Conservation (phyloP, 1,140 invertebrate species). For the Paralvinella palmiformis region DNA sequence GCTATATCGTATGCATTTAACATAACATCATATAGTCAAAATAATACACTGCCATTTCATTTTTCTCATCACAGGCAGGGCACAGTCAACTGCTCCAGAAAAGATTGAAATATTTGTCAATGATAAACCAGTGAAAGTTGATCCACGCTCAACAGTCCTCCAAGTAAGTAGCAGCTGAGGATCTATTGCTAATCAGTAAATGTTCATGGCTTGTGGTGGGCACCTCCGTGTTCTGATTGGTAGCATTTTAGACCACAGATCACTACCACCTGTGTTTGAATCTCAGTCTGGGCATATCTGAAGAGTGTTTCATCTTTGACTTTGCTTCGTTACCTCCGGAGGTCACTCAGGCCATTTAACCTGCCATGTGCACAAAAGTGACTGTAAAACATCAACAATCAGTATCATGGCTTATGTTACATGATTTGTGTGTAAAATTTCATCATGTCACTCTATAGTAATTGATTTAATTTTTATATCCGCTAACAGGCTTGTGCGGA, state of each 20-base stretch:
- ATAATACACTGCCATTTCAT: too few species aligned
- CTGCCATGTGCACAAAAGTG: background rate
- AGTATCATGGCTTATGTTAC: background rate
- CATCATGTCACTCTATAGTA: background rate
- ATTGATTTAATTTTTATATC: background rate
- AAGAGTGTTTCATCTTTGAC: background rate
- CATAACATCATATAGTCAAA: too few species aligned
- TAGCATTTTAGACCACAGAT: too few species aligned
- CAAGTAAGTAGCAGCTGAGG: conserved; percentile 61
- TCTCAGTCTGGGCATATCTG: too few species aligned
- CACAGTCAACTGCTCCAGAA: too few species aligned
- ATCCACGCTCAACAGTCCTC: conserved; percentile 93
- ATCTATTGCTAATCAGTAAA: too few species aligned
- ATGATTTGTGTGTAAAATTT: background rate
- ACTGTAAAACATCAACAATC: background rate
- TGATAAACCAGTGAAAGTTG: conserved; percentile 88
- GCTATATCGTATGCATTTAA: too few species aligned
- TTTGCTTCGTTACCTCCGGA: background rate
- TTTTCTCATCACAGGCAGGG: too few species aligned
- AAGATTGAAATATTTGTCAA: conserved; percentile 94
- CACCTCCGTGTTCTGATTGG: too few species aligned
- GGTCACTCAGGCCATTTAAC: background rate
- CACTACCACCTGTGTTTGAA: too few species aligned
- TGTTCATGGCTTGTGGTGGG: too few species aligned
- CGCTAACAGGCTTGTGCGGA: conserved; percentile 80